These are phyloP conservation scores for Solenopsis invicta DNA, from an alignment of 1,140 invertebrate genomes.

Conservation along the genomic window DNA sequence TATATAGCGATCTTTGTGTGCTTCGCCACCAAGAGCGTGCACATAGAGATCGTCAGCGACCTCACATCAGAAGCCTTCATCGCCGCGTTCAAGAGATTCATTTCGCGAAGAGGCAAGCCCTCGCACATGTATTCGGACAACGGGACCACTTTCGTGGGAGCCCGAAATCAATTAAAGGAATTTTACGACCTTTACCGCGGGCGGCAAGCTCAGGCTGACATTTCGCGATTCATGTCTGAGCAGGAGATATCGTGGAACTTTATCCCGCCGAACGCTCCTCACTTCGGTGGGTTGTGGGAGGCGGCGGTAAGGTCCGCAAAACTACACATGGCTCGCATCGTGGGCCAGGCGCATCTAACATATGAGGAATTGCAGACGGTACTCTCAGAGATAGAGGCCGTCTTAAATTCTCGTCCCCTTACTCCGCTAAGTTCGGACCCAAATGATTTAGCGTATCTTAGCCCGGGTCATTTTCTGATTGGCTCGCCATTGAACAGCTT, in stretches of 20 bases:
- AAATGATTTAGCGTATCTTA: slow-evolving; percentile 60
- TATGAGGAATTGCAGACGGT: slow-evolving; percentile 71
- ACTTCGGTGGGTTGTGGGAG: slow-evolving; percentile 72
- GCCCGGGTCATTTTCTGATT: slow-evolving; percentile 76
- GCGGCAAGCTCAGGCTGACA: rapidly evolving
- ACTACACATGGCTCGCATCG: slow-evolving; percentile 70
- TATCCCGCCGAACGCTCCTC: slow-evolving; percentile 77
- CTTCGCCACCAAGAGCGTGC: slow-evolving; percentile 27
- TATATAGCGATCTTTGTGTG: slow-evolving; percentile 61
- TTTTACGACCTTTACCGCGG: neutral
- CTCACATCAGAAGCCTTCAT: neutral
- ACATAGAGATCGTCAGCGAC: slow-evolving; percentile 39
- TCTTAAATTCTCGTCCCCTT: slow-evolving; percentile 75
- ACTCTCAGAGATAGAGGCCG: slow-evolving; percentile 68
- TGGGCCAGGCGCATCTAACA: slow-evolving; percentile 45
- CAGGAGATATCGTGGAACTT: slow-evolving; percentile 71
- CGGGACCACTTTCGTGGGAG: slow-evolving; percentile 35
- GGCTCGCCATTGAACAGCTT: slow-evolving; percentile 69
- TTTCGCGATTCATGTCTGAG: neutral
- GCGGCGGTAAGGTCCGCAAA: slow-evolving; percentile 75
- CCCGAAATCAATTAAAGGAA: neutral
- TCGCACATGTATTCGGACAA: neutral
- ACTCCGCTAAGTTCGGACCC: slow-evolving; percentile 57
- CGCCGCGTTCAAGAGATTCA: neutral
- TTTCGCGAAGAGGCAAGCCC: neutral